Evolutionary conservation across 2,888 invertebrate genomes (phyloP).

Genomic region (Hirtodrosophila alboralis): DNA sequence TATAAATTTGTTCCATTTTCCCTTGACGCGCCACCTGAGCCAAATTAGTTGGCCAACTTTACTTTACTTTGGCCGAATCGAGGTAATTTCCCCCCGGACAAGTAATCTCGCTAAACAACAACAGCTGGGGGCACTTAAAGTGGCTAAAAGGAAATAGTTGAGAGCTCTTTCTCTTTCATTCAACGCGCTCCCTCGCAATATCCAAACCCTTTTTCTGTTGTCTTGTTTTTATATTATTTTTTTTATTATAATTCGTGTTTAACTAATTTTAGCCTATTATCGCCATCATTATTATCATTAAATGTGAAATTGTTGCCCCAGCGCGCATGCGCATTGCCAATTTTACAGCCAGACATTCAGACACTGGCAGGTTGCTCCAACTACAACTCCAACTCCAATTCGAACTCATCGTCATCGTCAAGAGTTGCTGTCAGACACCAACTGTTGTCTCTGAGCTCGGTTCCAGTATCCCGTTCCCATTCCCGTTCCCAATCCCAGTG

Average conservation of each 20-base stretch:
- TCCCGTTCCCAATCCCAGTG: not conserved
- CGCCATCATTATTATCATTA: conserved; percentile 80
- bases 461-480: conserved; percentile 8
- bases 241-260: conserved; percentile 76
- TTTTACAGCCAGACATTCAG: conserved; percentile 51
- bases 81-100: conserved; percentile 51
- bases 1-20: conserved; percentile 71
- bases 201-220: conserved; percentile 46
- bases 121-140: conserved; percentile 74
- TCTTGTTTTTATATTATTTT: conserved; percentile 33
- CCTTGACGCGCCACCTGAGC: conserved; percentile 71
- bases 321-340: conserved; percentile 73
- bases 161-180: conserved; percentile 40
- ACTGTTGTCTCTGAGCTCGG: conserved; percentile 64
- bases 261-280: conserved; percentile 79
- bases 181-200: conserved; percentile 51
- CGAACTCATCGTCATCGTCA: conserved; percentile 56
- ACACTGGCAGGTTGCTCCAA: conserved; percentile 50
- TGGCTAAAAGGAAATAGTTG: conserved; percentile 51
- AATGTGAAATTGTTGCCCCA: conserved; percentile 73
- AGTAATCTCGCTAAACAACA: conserved; percentile 54
- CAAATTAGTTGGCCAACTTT: conserved; percentile 74
- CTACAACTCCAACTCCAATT: conserved; percentile 21
- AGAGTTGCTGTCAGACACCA: conserved; percentile 76
- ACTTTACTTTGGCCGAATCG: conserved; percentile 43